Conservation (phyloP, 2,113 vertebrate genomes). For the Eubucco bourcierii region DNA sequence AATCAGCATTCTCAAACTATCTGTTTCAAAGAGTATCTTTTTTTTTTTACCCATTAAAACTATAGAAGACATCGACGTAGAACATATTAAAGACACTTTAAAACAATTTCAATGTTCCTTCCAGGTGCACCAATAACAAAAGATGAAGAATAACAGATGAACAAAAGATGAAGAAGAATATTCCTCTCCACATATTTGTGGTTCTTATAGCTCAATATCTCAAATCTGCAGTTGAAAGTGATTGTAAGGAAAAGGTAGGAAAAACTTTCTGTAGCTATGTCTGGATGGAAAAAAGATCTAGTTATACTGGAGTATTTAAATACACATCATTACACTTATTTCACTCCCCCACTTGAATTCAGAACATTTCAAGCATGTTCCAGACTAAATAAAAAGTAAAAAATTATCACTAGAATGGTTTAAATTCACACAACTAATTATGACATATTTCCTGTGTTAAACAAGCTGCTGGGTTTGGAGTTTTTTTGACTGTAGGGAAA, state of each 20-base stretch:
- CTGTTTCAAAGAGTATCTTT: not conserved
- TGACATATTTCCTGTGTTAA: not conserved
- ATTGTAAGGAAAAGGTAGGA: not conserved
- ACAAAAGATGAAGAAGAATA: not conserved
- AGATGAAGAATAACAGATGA: not conserved
- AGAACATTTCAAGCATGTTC: not conserved
- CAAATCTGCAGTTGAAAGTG: not conserved
- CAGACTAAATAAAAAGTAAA: not conserved
- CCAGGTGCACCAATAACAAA: not conserved
- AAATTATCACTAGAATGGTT: not conserved
- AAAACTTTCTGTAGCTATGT: not conserved
- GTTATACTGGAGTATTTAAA: not conserved
- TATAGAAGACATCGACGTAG: not conserved
- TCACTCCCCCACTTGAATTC: not conserved
- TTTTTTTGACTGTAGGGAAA: not conserved
- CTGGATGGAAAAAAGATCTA: not conserved
- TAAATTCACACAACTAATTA: not conserved
- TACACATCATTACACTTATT: not conserved
- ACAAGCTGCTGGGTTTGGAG: not conserved
- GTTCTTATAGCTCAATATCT: not conserved
- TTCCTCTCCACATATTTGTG: not conserved
- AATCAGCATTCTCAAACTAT: not conserved
- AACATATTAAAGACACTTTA: not conserved
- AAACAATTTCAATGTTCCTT: not conserved
- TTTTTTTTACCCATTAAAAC: not conserved